Conservation (phyloP, 2,888 invertebrate species). For the Synanthedon andrenaeformis region DNA sequence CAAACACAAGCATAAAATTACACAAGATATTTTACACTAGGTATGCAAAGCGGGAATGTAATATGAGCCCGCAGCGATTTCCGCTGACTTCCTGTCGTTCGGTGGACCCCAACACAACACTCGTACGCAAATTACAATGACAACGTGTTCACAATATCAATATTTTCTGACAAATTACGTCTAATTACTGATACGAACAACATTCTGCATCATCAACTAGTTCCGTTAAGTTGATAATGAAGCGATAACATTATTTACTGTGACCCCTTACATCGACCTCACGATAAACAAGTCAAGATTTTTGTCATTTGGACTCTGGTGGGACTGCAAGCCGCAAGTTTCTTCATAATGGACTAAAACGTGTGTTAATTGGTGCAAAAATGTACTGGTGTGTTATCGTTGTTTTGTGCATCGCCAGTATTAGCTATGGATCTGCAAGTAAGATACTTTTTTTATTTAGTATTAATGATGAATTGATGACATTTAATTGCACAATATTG, state of each 20-base stretch:
- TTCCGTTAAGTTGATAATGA: conserved; percentile 36
- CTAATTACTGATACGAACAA: conserved; percentile 20
- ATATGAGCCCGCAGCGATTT: conserved; percentile 27
- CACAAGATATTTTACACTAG: not conserved
- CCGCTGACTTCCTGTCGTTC: conserved; percentile 27
- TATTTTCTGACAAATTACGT: conserved; percentile 30
- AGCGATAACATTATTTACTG: conserved; percentile 50
- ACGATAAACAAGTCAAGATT: conserved; percentile 32
- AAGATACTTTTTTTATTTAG: conserved; percentile 20
- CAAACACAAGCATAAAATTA: not conserved
- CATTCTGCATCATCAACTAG: conserved; percentile 17
- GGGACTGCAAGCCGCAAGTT: conserved; percentile 25
- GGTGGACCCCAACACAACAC: conserved; percentile 6
- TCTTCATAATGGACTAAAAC: conserved; percentile 30
- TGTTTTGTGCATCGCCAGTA: conserved; percentile 39
- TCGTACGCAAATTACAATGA: conserved; percentile 3
- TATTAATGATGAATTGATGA: not conserved
- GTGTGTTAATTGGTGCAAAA: conserved; percentile 20
- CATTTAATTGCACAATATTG: too few species aligned
- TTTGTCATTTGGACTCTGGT: conserved; percentile 42
- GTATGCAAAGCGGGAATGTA: conserved; percentile 14
- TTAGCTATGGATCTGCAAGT: conserved; percentile 47
- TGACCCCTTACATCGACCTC: conserved; percentile 45
- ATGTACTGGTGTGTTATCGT: conserved; percentile 54
- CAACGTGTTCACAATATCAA: conserved; percentile 16